These are phyloP conservation scores for Dicycla oo DNA, from an alignment of 2,888 invertebrate genomes.

Conservation along the genomic window DNA sequence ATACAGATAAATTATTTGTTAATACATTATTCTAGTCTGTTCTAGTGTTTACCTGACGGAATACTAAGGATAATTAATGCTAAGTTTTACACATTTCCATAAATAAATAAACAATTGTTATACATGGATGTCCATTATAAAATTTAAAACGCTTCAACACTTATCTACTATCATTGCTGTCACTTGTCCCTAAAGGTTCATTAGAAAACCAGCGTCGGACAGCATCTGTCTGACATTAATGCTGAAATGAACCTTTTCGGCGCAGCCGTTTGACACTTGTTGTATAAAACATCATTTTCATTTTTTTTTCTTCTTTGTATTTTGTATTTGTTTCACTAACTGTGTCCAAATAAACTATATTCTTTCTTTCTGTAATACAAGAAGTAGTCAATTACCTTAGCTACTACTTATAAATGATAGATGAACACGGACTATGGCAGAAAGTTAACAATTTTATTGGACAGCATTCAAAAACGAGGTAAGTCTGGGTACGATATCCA, in stretches of 20 bases:
- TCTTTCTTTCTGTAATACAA: too few species aligned
- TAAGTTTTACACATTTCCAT: conserved; percentile 10
- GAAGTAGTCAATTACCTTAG: background rate
- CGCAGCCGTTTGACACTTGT: too few species aligned
- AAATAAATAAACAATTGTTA: conserved; percentile 37
- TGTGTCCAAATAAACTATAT: too few species aligned
- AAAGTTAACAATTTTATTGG: background rate
- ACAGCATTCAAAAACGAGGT: background rate
- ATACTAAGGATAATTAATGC: conserved; percentile 11
- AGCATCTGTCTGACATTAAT: too few species aligned
- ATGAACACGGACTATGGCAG: background rate
- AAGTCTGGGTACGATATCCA: too few species aligned
- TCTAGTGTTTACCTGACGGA: conserved; percentile 17
- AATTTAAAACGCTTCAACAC: background rate
- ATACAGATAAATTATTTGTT: conserved; percentile 49
- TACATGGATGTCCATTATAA: conserved; percentile 1
- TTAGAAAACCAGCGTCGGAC: too few species aligned
- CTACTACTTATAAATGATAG: background rate
- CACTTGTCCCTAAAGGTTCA: too few species aligned
- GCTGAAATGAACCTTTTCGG: too few species aligned
- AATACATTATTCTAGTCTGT: conserved; percentile 47
- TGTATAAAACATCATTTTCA: too few species aligned
- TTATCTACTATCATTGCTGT: too few species aligned
- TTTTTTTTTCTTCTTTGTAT: too few species aligned
- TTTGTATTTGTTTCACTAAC: too few species aligned